Evolutionary conservation across 2,113 vertebrate genomes (phyloP), one percentile per base, ranked within the genome.

Genomic region (Pygoscelis adeliae): DNA sequence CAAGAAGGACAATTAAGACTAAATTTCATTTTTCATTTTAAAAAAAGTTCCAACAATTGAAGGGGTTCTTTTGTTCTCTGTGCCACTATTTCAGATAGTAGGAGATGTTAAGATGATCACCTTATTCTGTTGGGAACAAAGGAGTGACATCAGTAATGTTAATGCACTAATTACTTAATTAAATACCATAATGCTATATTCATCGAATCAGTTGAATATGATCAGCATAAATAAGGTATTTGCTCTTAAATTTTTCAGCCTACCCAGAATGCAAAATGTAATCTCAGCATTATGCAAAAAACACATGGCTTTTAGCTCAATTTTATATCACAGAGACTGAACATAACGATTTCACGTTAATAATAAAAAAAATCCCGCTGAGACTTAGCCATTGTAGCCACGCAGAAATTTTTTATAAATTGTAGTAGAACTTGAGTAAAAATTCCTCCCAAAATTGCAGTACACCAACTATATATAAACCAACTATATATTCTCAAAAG

Each of bases 51-150:
- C 36, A 40, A 52, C 21, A 71, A 61, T 23, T 80, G 66, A 85
- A 89, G 49, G 13, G 71, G 25, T 12, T 77, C 17, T 85, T 80
- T 87, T 74, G 32, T 52, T 80, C 23, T 76, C 55, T n/a, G 38
- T 49, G 42, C 19, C 40, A 23, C 34, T 59, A 4, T 55, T 97
- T 92, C 87, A 61, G 40, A 36, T 27, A 40, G 46, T 4, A 49
- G 49, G 5, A 62, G 44, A 87, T 40, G 71, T 38, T 65, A 59
- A 52, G 71, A 52, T 55, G 61, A 62, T 83, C 29, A 27, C 17
- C 29, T 91, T 86, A n/a, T 49, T 96, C 95, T 97, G 80, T 46
- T 12, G 79, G 44, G 65, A 95, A 92, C 5, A 91, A 86, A 85
- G 21, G 15, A 69, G 5, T 38, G 47, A 83, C 22, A 83, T 89